These are phyloP conservation scores for Diachrysia chrysitis DNA, from an alignment of 2,888 invertebrate species.

Conservation along the genomic window DNA sequence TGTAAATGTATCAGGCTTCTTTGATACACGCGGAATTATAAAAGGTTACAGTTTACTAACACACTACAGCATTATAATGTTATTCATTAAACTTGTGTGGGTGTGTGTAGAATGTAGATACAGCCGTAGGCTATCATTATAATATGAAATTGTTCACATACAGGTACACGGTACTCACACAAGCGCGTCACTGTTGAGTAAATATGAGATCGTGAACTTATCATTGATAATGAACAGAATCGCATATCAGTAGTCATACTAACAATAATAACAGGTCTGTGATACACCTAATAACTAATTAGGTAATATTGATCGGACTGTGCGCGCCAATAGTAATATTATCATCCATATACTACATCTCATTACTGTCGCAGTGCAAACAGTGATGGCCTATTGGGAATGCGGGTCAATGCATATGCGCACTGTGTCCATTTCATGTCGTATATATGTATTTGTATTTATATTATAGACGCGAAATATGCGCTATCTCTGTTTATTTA, in stretches of 20 bases:
- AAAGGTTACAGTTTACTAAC: slow-evolving; percentile 57
- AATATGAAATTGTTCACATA: slow-evolving; percentile 44
- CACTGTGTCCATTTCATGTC: slow-evolving; percentile 65
- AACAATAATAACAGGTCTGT: slow-evolving; percentile 49
- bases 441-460: slow-evolving; percentile 43
- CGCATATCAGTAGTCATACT: slow-evolving; percentile 45
- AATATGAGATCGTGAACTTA: slow-evolving; percentile 59
- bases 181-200: slow-evolving; percentile 42
- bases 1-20: slow-evolving; percentile 40
- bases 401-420: slow-evolving; percentile 83
- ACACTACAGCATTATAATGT: slow-evolving; percentile 50
- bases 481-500: slow-evolving; percentile 15
- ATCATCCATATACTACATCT: slow-evolving; percentile 74
- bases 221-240: slow-evolving; percentile 58
- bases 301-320: slow-evolving; percentile 80
- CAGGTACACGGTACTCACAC: slow-evolving; percentile 31
- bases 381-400: slow-evolving; percentile 82
- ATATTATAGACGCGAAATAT: slow-evolving; percentile 23
- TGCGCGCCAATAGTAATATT: slow-evolving; percentile 61
- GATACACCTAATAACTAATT: slow-evolving; percentile 69
- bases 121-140: slow-evolving; percentile 45
- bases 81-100: slow-evolving; percentile 41
- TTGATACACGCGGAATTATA: slow-evolving; percentile 44
- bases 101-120: slow-evolving; percentile 52
- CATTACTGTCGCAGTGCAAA: slow-evolving; percentile 83